phyloP scores from a whole-genome alignment of 2,888 invertebrate species.

The Troilus luridus region DNA sequence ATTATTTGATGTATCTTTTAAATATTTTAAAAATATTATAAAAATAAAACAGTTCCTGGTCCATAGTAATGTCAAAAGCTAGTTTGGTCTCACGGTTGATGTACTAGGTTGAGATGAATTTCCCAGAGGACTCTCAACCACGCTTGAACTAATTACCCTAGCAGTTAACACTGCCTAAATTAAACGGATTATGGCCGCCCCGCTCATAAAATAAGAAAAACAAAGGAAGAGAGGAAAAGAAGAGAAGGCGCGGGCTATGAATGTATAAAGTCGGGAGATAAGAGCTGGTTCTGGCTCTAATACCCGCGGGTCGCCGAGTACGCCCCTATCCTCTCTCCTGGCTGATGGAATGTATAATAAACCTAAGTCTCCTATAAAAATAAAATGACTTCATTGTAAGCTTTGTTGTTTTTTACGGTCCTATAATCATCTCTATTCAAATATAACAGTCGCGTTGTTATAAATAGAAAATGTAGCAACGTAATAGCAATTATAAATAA shows the following conservation, averaged over 20 bases:
- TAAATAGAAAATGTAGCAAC: too few relatives aligned
- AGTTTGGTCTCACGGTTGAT: not conserved
- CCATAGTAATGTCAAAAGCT: not conserved
- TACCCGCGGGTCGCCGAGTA: not conserved
- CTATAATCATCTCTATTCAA: too few relatives aligned
- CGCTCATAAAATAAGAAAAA: slow-evolving; percentile 14
- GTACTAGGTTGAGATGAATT: not conserved
- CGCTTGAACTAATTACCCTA: not conserved
- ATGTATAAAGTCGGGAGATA: slow-evolving; percentile 3
- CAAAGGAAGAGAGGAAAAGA: not conserved
- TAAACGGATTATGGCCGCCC: not conserved
- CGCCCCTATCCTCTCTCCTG: not conserved
- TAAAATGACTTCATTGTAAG: not conserved
- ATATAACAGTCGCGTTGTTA: too few relatives aligned
- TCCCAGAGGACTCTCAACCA: not conserved
- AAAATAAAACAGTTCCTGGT: not conserved
- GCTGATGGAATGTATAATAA: not conserved
- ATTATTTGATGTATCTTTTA: too few relatives aligned
- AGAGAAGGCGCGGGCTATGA: not conserved
- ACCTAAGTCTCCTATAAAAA: not conserved
- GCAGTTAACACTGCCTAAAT: not conserved
- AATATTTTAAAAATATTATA: too few relatives aligned
- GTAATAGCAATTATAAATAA: too few relatives aligned
- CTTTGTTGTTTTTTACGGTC: not conserved
- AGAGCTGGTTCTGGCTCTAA: not conserved